Percentiles rank a stretch among this genome's conserved stretches.
phyloP scores from a whole-genome alignment of 2,113 vertebrate species.

The Prunella himalayana region DNA sequence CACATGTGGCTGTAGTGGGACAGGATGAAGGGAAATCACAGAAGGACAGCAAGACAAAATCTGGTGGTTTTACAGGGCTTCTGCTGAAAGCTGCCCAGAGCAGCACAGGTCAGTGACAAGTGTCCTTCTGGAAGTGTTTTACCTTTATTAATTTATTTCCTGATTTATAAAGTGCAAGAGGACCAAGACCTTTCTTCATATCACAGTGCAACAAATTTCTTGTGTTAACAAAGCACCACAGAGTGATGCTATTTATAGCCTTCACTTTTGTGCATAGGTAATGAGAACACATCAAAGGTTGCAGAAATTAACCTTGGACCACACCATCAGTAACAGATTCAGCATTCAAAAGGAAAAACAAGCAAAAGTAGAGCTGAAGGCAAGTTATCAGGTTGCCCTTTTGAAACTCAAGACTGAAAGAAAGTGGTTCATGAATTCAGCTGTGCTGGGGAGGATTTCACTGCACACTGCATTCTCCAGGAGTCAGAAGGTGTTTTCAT shows the following conservation, averaged over 20 bases:
- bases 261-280: background rate
- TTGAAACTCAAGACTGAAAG: background rate
- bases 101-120: background rate
- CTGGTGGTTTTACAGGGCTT: background rate
- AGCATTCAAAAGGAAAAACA: background rate
- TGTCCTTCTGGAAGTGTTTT: background rate
- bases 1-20: background rate
- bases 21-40: background rate
- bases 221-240: background rate
- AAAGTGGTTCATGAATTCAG: background rate
- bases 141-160: background rate
- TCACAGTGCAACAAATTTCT: background rate
- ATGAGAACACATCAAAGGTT: background rate
- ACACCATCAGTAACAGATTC: background rate
- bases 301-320: constrained; percentile 1
- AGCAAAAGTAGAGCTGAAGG: background rate
- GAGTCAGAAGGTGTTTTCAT: background rate
- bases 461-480: background rate
- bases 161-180: background rate
- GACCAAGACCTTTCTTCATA: background rate
- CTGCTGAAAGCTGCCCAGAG: background rate
- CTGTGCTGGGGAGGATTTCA: background rate
- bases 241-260: background rate
- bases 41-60: background rate
- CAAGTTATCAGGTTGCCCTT: background rate